Evolutionary conservation across 53 echinoderm and acorn worm genomes (phyloP), one percentile per base, ranked within the genome.

Genomic region (Temnopleurus reevesii): DNA sequence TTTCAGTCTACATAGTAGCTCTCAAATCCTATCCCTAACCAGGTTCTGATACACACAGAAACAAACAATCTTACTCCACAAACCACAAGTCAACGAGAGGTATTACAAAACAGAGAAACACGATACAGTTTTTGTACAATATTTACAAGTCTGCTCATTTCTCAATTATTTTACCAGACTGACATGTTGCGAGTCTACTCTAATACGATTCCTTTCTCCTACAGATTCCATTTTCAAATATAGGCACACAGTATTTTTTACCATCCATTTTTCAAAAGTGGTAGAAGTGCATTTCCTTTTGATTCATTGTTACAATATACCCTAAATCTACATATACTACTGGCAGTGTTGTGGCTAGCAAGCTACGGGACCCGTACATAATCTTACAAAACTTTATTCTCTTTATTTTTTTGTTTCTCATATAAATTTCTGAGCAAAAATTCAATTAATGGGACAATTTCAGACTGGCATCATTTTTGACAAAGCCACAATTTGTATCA

Each of bases 21-120:
- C 58, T 41, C 19, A 24, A 38, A 23, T 44, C 12, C 29, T 59
- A 8, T 59, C 46, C 59, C 35, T 8, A 28, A 57, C 57, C 35
- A 18, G 18, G 18, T 27, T 56, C 19, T 36, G 28, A 56, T 3
- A 23, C 12, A 83, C 4, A 46, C 17, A 46, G 24, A 2, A 18
- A 77, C 79, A 58, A 86, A 25, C 43, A 34, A 7, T 83, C 58
- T 83, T 56, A 51, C 28, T 58, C 44, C 60, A 86, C 61, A 60
- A 15, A 59, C 49, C 12, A 81, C 60, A 60, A 12, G 36, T 44
- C 27, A 86, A 27, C 61, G 30, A 65, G 34, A 49, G 88, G 88
- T 66, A 66, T 66, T 71, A 87, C 88, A 87, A 87, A 15, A 87
- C 88, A 87, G 88, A 87, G 88, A 87, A 87, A 87, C 88, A 87